A percentile compares a stretch with the other conserved stretches of the same genome.
Evolutionary conservation across 2,113 vertebrate species (phyloP).

Genomic region (Mobula hypostoma): DNA sequence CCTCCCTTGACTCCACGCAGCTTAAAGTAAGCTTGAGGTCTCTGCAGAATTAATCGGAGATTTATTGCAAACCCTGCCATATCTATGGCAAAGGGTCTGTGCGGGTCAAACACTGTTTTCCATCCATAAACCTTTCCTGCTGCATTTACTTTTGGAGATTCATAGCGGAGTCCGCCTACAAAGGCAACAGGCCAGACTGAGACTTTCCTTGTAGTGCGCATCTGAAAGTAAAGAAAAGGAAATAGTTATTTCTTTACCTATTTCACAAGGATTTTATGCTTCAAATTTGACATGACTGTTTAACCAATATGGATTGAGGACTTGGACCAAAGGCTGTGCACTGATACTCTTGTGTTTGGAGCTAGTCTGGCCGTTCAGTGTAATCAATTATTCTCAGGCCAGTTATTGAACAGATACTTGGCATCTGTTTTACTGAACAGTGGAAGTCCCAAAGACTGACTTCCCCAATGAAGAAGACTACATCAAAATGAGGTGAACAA

Average conservation of each 20-base stretch:
- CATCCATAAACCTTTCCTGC: constrained; percentile 94
- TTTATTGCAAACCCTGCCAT: constrained; percentile 97
- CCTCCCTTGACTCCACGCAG: constrained; percentile 91
- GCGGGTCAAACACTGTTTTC: constrained; percentile 95
- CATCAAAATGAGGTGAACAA: background rate
- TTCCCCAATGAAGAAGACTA: background rate
- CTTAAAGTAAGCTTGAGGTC: constrained; percentile 95
- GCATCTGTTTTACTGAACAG: background rate
- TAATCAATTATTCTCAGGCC: background rate
- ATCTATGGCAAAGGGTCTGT: constrained; percentile 94
- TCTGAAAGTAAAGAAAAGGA: constrained; percentile 54
- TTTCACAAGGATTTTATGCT: background rate
- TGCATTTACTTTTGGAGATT: constrained; percentile 87
- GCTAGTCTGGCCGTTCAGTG: background rate
- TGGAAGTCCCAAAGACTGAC: background rate
- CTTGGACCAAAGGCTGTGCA: too few relatives aligned
- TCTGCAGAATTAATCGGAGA: constrained; percentile 84
- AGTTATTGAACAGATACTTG: background rate
- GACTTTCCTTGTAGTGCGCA: constrained; percentile 86
- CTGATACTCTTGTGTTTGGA: background rate
- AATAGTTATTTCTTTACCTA: background rate
- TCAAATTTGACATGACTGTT: too few relatives aligned
- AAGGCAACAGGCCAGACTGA: constrained; percentile 97
- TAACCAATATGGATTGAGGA: background rate
- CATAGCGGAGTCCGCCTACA: constrained; percentile 89